Evolutionary conservation across 2,797 vertebrate species (phyloP).

Genomic region (Oryzias sinensis): DNA sequence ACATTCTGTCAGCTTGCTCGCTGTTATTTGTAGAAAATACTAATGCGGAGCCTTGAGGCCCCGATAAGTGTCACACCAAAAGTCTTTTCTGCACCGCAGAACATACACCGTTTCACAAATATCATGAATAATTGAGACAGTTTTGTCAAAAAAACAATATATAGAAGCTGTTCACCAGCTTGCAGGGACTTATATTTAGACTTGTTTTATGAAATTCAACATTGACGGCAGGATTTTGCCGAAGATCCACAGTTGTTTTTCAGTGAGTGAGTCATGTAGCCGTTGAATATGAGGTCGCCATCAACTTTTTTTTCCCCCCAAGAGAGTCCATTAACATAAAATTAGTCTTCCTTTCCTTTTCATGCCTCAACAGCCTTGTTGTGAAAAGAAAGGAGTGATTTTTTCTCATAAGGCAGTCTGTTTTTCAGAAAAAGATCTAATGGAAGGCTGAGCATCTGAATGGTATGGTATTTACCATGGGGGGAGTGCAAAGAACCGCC

Average conservation of each 20-base stretch:
- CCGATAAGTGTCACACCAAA: slow-evolving; percentile 9
- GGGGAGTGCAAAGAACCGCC: slow-evolving; percentile 10
- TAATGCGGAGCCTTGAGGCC: slow-evolving; percentile 8
- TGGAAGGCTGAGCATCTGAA: slow-evolving; percentile 36
- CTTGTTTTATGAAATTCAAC: slow-evolving; percentile 14
- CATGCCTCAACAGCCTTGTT: slow-evolving; percentile 27
- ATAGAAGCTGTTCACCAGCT: slow-evolving; percentile 22
- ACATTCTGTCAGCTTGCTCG: background rate
- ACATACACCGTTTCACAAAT: slow-evolving; percentile 36
- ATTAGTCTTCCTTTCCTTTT: slow-evolving; percentile 23
- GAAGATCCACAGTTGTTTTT: slow-evolving; percentile 6
- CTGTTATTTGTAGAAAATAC: background rate
- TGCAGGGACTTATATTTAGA: slow-evolving; percentile 44
- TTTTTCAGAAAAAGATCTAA: slow-evolving; percentile 34
- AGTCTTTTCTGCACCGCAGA: slow-evolving; percentile 1
- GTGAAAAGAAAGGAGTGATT: slow-evolving; percentile 23
- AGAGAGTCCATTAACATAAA: slow-evolving; percentile 50
- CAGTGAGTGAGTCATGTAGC: slow-evolving; percentile 15
- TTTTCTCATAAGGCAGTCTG: slow-evolving; percentile 32
- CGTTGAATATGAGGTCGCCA: slow-evolving; percentile 35
- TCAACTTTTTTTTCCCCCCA: slow-evolving; percentile 6
- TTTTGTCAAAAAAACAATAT: slow-evolving; percentile 39
- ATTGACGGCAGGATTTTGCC: slow-evolving; percentile 2
- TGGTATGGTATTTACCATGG: slow-evolving; percentile 37
- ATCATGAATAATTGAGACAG: slow-evolving; percentile 56